These are phyloP conservation scores for Drosophila mimetica DNA, from an alignment of 2,888 invertebrate genomes.

Conservation along the genomic window DNA sequence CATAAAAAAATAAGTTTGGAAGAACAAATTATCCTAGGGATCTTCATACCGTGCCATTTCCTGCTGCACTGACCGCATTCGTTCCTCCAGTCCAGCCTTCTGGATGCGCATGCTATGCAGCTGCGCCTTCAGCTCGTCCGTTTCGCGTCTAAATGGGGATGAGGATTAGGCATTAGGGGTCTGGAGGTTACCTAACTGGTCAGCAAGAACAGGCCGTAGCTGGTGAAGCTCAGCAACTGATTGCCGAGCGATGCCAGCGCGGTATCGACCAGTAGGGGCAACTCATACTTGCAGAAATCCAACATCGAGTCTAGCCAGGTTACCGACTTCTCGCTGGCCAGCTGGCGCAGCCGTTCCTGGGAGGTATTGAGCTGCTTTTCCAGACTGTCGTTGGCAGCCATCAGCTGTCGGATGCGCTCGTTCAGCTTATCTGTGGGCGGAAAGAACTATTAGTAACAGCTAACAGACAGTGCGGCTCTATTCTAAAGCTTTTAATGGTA, in stretches of 20 bases:
- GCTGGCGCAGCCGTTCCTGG: slow-evolving; percentile 77
- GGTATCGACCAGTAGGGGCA: slow-evolving; percentile 54
- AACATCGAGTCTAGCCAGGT: slow-evolving; percentile 84
- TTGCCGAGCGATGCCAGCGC: slow-evolving; percentile 53
- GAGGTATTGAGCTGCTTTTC: slow-evolving; percentile 77
- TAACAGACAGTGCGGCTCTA: no score
- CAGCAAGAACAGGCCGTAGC: slow-evolving; percentile 58
- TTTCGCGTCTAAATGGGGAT: slow-evolving; percentile 82
- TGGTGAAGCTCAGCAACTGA: slow-evolving; percentile 56
- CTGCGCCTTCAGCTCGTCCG: slow-evolving; percentile 81
- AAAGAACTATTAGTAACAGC: neutral
- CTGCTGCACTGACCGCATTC: slow-evolving; percentile 80
- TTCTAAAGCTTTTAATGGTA: no score
- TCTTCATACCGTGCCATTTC: slow-evolving; percentile 80
- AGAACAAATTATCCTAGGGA: neutral
- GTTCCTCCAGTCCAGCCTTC: slow-evolving; percentile 81
- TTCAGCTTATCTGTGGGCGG: slow-evolving; percentile 78
- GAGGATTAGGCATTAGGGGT: slow-evolving; percentile 42
- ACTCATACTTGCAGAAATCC: slow-evolving; percentile 84
- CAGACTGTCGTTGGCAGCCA: slow-evolving; percentile 79
- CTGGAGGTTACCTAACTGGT: slow-evolving; percentile 26
- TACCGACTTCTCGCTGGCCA: slow-evolving; percentile 81
- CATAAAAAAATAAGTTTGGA: neutral
- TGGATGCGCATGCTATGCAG: slow-evolving; percentile 81
- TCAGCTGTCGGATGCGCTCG: slow-evolving; percentile 77